Conservation (phyloP, 1,140 invertebrate species). For the Dreissena rostriformis region DNA sequence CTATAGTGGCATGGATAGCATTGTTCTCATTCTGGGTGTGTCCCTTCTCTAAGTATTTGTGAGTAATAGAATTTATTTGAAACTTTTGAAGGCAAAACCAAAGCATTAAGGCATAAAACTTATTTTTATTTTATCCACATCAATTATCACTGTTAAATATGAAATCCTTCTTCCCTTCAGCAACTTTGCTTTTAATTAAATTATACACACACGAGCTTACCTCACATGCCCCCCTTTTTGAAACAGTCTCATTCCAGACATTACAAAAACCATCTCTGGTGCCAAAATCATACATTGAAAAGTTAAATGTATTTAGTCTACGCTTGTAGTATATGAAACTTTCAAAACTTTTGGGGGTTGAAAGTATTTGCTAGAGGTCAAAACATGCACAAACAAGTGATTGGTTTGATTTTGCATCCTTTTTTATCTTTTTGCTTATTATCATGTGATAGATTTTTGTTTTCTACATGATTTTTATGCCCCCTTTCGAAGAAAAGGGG, state of each 20-base stretch:
- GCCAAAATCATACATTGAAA: constrained; percentile 23
- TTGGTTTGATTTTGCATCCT: not conserved
- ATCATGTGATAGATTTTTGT: too few species aligned
- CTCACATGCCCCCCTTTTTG: constrained; percentile 12
- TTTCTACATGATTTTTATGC: too few species aligned
- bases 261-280: not conserved
- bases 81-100: constrained; percentile 28
- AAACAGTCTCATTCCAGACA: constrained; percentile 14
- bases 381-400: not conserved
- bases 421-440: too few species aligned
- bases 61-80: constrained; percentile 1
- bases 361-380: constrained; percentile 30
- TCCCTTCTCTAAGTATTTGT: constrained; percentile 37
- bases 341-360: constrained; percentile 18
- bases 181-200: constrained; percentile 1
- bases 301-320: constrained; percentile 28
- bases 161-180: not conserved
- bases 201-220: not conserved
- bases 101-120: not conserved
- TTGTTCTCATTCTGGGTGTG: constrained; percentile 46
- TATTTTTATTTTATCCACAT: constrained; percentile 13
- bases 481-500: too few species aligned
- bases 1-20: constrained; percentile 22
- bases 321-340: constrained; percentile 14
- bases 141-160: constrained; percentile 36